A percentile compares a stretch with the other conserved stretches of the same genome.
phyloP scores from a whole-genome alignment of 1,140 invertebrate genomes.

The Cydia splendana region DNA sequence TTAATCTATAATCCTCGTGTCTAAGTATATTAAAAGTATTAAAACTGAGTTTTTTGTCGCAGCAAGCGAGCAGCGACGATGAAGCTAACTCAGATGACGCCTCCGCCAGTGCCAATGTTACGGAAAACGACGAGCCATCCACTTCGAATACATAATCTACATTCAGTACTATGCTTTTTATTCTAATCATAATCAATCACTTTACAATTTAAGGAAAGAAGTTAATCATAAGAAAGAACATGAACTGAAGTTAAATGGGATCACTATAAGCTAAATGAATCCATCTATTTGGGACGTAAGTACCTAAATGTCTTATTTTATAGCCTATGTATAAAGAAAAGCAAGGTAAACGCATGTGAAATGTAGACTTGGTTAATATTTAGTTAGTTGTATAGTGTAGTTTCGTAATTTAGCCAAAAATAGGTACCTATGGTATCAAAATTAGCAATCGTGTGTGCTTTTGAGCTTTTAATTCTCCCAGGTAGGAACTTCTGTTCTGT shows the following conservation, averaged over 20 bases:
- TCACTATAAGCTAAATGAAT: not conserved
- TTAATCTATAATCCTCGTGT: too few relatives aligned
- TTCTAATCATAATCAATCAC: not conserved
- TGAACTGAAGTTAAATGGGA: not conserved
- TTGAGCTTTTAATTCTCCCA: too few relatives aligned
- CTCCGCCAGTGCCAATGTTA: conserved; percentile 37
- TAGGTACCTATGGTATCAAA: too few relatives aligned
- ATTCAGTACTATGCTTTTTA: conserved; percentile 4
- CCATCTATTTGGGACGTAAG: too few relatives aligned
- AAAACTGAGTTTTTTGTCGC: conserved; percentile 35
- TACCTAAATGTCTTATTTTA: too few relatives aligned
- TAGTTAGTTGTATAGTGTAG: too few relatives aligned
- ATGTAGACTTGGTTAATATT: too few relatives aligned
- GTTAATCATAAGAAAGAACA: not conserved
- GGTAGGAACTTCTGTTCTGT: too few relatives aligned
- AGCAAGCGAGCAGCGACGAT: conserved; percentile 51
- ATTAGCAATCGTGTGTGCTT: too few relatives aligned
- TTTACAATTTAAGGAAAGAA: not conserved
- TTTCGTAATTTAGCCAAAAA: too few relatives aligned
- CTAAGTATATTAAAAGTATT: not conserved
- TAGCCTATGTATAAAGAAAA: too few relatives aligned
- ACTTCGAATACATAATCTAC: conserved; percentile 31
- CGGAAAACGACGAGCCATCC: conserved; percentile 39
- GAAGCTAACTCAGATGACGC: conserved; percentile 54
- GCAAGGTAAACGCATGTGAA: too few relatives aligned